Evolutionary conservation across 2,888 invertebrate species (phyloP), one percentile per base, ranked within the genome.

Genomic region (Amiota minor): DNA sequence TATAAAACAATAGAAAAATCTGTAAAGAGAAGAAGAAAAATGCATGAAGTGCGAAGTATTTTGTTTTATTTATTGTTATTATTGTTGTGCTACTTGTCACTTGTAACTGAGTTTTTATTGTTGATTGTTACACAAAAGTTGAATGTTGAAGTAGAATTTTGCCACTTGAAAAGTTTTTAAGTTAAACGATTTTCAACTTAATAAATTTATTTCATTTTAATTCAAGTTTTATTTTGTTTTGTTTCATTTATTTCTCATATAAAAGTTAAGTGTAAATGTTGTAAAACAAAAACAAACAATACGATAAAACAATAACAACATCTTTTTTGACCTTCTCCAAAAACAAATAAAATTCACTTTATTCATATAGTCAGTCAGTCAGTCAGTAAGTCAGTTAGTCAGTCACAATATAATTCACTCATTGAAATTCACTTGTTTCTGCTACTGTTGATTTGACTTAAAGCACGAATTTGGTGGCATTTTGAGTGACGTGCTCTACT

Each of bases 401-500:
- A 53, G n/a, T n/a, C 53, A 53, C 53, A n/a, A n/a, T n/a, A n/a
- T 12, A 9, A 53, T 10, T 53, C n/a, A 53, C 2, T 53, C 53
- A 53, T 16, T 16, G n/a, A 11, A 16, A 59, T 59, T 16, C 59
- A 59, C 59, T 59, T 59, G 59, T 18, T 35, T 35, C 23, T n/a
- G 59, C 59, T 18, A 12, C 53, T 50, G 53, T n/a, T 50, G 2
- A n/a, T 2, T n/a, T 50, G 53, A n/a, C 53, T 83, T 86, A 72
- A 75, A 85, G 76, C 82, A 86, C 86, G 86, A 86, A 85, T 77
- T 81, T 82, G 79, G 85, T 74, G 86, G 76, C 82, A 85, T 82
- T 35, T 85, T 86, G 85, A 83, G 80, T 83, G 86, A 83, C 85
- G 80, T 85, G 70, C 70, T 35, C 6, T 3, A 35, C 35, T 35